Conservation (phyloP, 1,140 invertebrate genomes). For the Samia ricini region DNA sequence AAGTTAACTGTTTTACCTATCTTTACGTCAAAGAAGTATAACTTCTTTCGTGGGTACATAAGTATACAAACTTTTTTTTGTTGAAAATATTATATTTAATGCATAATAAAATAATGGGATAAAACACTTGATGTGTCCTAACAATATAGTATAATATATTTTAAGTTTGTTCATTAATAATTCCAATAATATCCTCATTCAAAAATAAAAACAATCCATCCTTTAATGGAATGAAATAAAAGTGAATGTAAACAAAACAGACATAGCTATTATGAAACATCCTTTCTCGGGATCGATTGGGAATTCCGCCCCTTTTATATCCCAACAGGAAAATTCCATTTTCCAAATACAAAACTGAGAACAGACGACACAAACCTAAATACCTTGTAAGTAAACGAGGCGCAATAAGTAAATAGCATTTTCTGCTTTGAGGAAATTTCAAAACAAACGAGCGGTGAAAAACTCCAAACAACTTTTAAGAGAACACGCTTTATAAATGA, state of each 20-base stretch:
- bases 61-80: too few relatives aligned
- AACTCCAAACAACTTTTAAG: constrained; percentile 63
- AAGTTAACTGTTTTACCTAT: too few relatives aligned
- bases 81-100: too few relatives aligned
- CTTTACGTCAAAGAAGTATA: too few relatives aligned
- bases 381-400: constrained; percentile 74
- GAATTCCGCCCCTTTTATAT: constrained; percentile 50
- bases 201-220: neutral
- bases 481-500: constrained; percentile 30
- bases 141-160: too few relatives aligned
- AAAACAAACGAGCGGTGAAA: constrained; percentile 63
- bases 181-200: too few relatives aligned
- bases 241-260: constrained; percentile 34
- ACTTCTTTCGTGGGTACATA: too few relatives aligned
- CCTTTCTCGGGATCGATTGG: constrained; percentile 59
- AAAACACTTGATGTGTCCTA: too few relatives aligned
- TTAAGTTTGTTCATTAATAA: too few relatives aligned
- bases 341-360: constrained; percentile 65
- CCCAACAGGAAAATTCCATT: constrained; percentile 73
- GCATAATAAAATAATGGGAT: too few relatives aligned
- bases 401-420: constrained; percentile 72
- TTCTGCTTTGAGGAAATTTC: constrained; percentile 60
- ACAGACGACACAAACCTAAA: constrained; percentile 68
- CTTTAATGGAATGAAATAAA: neutral
- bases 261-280: constrained; percentile 52